Base-by-base conservation (phyloP, 2,113 vertebrate species). In the Athene noctua region DNA sequence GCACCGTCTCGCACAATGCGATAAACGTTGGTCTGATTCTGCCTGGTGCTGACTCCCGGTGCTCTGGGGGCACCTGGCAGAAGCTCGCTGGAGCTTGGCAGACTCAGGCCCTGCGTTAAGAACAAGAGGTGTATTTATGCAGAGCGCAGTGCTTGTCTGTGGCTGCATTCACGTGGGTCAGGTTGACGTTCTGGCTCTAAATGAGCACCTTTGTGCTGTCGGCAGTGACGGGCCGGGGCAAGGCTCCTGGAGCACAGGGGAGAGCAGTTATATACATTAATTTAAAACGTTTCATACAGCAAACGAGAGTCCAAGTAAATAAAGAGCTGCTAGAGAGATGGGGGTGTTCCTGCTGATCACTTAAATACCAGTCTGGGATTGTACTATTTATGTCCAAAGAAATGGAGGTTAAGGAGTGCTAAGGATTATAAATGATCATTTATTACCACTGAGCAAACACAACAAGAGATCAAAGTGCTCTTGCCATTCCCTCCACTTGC, bases 161-260 rank as follows among this genome's bases (percentile, higher is more conserved):
- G 92, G 49, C 92, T 65, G 89, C 82, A 57, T 95, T 95, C 94
- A 73, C 83, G 42, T 80, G 79, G 88, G 4, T 71, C 95, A 93
- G 95, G 96, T 92, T 86, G 94, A 91, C 67, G 75, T 62, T 51
- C 89, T 80, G 85, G 90, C 90, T 97, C 82, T 97, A 97, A 96
- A 96, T 96, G 96, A 95, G 73, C 94, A 91, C 80, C 93, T 96
- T 97, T 97, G 95, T 97, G 95, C 94, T 95, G 65, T 15, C 6
- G 12, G 94, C 88, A 57, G 61, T 73, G 75, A 51, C 59, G n/a
- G 93, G 59, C 52, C 0, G 0, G 75, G 92, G 86, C 46, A 68
- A 36, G 84, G 86, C 75, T 93, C 74, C 86, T 32, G 73, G 27
- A 79, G 88, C 93, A 52, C 97, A 68, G 94, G 88, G 83, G 88